Conservation (phyloP, 2,888 invertebrate species). For the Agonum fuliginosum region DNA sequence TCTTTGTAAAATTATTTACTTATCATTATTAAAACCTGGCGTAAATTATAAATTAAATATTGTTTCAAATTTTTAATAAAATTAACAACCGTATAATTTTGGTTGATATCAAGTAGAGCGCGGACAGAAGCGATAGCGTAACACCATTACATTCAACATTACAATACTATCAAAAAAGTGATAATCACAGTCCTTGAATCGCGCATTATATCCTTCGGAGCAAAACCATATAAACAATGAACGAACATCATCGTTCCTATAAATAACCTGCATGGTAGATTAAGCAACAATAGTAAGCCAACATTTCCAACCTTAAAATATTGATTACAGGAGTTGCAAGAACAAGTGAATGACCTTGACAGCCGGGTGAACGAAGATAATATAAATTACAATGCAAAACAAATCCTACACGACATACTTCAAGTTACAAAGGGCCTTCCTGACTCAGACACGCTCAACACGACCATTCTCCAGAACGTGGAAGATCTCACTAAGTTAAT, state of each 20-base stretch:
- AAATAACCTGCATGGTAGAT: conserved; percentile 1
- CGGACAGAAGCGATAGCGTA: not conserved
- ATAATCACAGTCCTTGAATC: not conserved
- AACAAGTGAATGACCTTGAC: conserved; percentile 62
- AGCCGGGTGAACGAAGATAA: conserved; percentile 51
- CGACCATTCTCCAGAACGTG: conserved; percentile 18
- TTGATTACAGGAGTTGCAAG: conserved; percentile 63
- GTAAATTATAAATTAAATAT: not conserved
- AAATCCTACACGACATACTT: conserved; percentile 56
- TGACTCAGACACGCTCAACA: conserved; percentile 45
- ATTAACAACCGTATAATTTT: not conserved
- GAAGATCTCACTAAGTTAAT: conserved; percentile 59
- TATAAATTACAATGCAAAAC: conserved; percentile 57
- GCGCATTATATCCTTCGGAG: not conserved
- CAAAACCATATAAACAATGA: conserved; percentile 16
- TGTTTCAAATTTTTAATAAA: not conserved
- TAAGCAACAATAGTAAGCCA: conserved; percentile 4
- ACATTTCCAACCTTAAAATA: conserved; percentile 16
- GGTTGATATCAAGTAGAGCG: conserved; percentile 2
- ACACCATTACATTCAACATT: not conserved
- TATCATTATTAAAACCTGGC: not conserved
- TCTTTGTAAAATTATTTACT: not conserved
- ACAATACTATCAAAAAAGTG: not conserved
- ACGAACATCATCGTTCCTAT: not conserved
- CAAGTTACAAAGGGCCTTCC: conserved; percentile 40